These are phyloP conservation scores for Palythoa caribaeorum DNA, from an alignment of 92 coral and sea anemone genomes.

Conservation along the genomic window DNA sequence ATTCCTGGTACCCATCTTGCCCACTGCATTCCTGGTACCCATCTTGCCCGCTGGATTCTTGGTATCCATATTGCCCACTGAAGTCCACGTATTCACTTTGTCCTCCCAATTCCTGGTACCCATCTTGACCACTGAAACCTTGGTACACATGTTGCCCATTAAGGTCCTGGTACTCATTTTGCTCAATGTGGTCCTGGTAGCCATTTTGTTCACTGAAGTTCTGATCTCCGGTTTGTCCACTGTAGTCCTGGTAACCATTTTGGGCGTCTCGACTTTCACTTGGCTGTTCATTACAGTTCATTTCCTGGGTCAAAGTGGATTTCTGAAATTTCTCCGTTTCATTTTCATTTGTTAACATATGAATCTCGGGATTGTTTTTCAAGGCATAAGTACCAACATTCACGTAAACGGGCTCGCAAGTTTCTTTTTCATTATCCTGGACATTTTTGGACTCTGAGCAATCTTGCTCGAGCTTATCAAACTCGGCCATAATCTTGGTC, in stretches of 20 bases:
- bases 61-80: not conserved
- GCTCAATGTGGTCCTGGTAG: not conserved
- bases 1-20: not conserved
- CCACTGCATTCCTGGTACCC: not conserved
- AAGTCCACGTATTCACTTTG: not conserved
- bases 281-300: not conserved
- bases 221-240: not conserved
- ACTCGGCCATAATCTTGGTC: not conserved
- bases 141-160: not conserved
- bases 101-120: not conserved
- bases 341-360: conserved; percentile 18
- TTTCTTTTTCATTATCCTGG: not conserved
- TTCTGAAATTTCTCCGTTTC: not conserved
- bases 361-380: conserved; percentile 18
- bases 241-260: not conserved
- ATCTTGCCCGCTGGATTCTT: not conserved
- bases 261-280: not conserved
- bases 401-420: conserved; percentile 2
- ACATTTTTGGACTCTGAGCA: not conserved
- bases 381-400: conserved; percentile 24
- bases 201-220: not conserved
- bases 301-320: not conserved
- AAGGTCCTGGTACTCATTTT: conserved; percentile 12
- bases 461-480: not conserved
- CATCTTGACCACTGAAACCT: not conserved